These are phyloP conservation scores for Centropyge bicolor DNA, from an alignment of 2,797 vertebrate species.

Conservation along the genomic window DNA sequence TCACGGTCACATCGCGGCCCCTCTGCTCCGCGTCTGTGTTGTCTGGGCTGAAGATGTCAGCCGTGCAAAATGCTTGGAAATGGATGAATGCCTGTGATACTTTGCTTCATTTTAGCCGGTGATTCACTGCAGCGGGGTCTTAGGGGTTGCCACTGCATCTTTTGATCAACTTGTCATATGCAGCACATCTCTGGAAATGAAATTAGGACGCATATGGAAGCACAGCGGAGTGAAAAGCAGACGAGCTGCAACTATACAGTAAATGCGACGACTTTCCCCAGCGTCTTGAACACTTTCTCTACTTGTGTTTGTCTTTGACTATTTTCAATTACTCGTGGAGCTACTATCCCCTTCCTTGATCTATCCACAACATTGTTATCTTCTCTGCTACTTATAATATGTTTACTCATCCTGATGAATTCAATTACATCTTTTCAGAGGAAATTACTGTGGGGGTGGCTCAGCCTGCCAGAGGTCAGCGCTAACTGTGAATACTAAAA, in stretches of 20 bases:
- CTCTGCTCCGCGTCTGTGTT: slow-evolving; percentile 28
- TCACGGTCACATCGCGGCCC: slow-evolving; percentile 29
- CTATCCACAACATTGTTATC: slow-evolving; percentile 82
- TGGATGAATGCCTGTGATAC: slow-evolving; percentile 20
- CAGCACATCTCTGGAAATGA: slow-evolving; percentile 11
- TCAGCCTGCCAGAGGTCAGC: slow-evolving; percentile 80
- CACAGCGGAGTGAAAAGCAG: neutral
- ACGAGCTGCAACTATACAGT: slow-evolving; percentile 11
- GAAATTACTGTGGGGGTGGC: slow-evolving; percentile 81
- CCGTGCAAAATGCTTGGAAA: slow-evolving; percentile 34
- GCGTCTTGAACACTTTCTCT: slow-evolving; percentile 49
- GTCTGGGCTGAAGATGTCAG: slow-evolving; percentile 42
- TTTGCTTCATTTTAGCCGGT: slow-evolving; percentile 14
- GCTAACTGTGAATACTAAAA: slow-evolving; percentile 84
- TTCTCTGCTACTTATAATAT: slow-evolving; percentile 81
- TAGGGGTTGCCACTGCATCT: neutral
- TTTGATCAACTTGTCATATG: slow-evolving; percentile 9
- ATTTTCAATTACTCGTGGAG: slow-evolving; percentile 78
- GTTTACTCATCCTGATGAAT: slow-evolving; percentile 86
- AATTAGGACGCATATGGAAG: slow-evolving; percentile 23
- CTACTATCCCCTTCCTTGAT: slow-evolving; percentile 77
- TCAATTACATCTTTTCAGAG: slow-evolving; percentile 85
- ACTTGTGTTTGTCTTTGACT: slow-evolving; percentile 76
- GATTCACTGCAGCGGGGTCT: neutral
- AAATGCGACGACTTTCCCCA: slow-evolving; percentile 30